Conservation (phyloP, 2,797 vertebrate species). For the Xenentodon cancila region DNA sequence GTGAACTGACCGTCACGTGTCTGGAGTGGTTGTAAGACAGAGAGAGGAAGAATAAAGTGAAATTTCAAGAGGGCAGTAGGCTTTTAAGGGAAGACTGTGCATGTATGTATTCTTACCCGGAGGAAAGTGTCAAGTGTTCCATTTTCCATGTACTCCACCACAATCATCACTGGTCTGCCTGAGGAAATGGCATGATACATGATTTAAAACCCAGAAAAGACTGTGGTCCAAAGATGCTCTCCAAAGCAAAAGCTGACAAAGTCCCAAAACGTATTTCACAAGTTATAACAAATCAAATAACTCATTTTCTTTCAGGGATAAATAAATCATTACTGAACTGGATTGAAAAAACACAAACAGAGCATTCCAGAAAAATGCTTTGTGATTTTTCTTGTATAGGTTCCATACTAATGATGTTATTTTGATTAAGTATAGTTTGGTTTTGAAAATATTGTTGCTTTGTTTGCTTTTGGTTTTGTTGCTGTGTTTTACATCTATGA, state of each 20-base stretch:
- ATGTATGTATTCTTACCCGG: slow-evolving; percentile 80
- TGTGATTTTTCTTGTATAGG: no score
- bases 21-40: slow-evolving; percentile 50
- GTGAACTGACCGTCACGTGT: slow-evolving; percentile 83
- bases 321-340: background rate
- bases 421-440: no score
- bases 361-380: no score
- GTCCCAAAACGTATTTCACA: background rate
- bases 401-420: no score
- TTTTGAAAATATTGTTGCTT: no score
- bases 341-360: no score
- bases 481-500: no score
- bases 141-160: slow-evolving; percentile 98
- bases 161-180: slow-evolving; percentile 98
- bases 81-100: background rate
- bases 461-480: no score
- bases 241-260: background rate
- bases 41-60: slow-evolving; percentile 8
- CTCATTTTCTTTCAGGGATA: background rate
- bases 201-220: background rate
- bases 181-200: slow-evolving; percentile 55
- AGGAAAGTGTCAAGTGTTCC: slow-evolving; percentile 96
- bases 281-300: background rate
- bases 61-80: background rate
- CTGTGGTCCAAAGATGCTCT: background rate